Percentiles rank a stretch among this genome's conserved stretches.
These are phyloP conservation scores for Microcebus griseorufus DNA, from an alignment of 2,113 vertebrate species.

Conservation along the genomic window DNA sequence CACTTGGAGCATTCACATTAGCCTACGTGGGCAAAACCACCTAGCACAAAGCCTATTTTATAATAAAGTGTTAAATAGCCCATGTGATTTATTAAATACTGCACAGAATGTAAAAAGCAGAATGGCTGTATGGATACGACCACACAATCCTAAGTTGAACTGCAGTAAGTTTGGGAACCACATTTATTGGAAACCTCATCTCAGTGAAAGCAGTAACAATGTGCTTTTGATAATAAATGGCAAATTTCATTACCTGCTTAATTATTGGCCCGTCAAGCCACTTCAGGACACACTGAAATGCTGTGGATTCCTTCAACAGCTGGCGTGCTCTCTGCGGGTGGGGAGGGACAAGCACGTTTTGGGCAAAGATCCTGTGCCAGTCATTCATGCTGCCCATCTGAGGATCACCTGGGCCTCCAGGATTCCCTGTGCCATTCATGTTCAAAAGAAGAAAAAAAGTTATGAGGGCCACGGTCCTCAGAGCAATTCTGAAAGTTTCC, in stretches of 20 bases:
- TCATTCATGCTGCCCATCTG: slow-evolving; percentile 66
- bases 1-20: neutral
- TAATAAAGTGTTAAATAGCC: neutral
- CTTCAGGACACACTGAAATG: slow-evolving; percentile 88
- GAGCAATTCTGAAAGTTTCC: neutral
- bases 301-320: slow-evolving; percentile 74
- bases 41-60: neutral
- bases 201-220: neutral
- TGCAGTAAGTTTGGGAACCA: neutral
- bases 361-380: slow-evolving; percentile 87
- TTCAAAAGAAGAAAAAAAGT: neutral
- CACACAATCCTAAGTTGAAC: neutral
- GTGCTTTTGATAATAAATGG: accelerated
- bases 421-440: neutral
- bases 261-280: slow-evolving; percentile 83
- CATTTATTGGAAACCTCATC: neutral
- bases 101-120: neutral
- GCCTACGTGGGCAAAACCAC: neutral
- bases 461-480: neutral
- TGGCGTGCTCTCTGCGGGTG: slow-evolving; percentile 84
- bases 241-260: slow-evolving; percentile 85
- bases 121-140: neutral
- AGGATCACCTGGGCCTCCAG: neutral
- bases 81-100: neutral
- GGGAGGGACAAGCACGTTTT: slow-evolving; percentile 82